Base-by-base conservation (phyloP, 2,113 vertebrate species). In the Chamaea fasciata region DNA sequence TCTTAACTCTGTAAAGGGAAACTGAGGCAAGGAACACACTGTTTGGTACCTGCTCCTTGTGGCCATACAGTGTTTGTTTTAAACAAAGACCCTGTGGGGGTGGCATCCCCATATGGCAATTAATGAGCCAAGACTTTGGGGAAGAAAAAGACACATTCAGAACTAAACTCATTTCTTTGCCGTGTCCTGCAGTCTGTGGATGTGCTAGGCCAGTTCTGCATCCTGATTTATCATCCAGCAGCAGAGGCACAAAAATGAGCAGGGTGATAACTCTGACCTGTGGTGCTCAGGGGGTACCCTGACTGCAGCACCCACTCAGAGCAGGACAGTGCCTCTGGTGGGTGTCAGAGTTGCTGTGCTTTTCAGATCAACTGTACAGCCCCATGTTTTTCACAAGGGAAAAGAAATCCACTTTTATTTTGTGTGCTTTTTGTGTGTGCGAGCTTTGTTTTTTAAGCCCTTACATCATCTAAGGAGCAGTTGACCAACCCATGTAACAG, bases 211-310 rank as follows among this genome's bases (percentile, higher is more conserved):
- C 53, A 28, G 30, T 28, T 82, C 15, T 82, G 53, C 44, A n/a
- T 50, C 44, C 44, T 30, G 15, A 41, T 69, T 69, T 59, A n/a
- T 59, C 30, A 60, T n/a, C 55, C 5, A 4, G 27, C 59, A 64
- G 31, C 31, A 50, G 41, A 23, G 22, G 15, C 62, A 71, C 52
- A 73, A 59, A 56, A 59, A 63, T 35, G 35, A 63, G 15, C 0
- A 1, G 27, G 20, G 23, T 6, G 15, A 14, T 50, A 67, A 59
- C 10, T 44, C 42, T 30, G n/a, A 57, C 37, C 41, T 60, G n/a
- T 1, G 0, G 13, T 47, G 37, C 55, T 74, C 13, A 2, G 17
- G 24, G 5, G 41, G 14, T 2, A 19, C 24, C 7, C 11, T 13
- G 2, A 15, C 5, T 35, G 44, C 63, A 86, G 59, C 52, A 44